phyloP scores from a whole-genome alignment of 2,888 invertebrate species.

The Frankliniella fusca region DNA sequence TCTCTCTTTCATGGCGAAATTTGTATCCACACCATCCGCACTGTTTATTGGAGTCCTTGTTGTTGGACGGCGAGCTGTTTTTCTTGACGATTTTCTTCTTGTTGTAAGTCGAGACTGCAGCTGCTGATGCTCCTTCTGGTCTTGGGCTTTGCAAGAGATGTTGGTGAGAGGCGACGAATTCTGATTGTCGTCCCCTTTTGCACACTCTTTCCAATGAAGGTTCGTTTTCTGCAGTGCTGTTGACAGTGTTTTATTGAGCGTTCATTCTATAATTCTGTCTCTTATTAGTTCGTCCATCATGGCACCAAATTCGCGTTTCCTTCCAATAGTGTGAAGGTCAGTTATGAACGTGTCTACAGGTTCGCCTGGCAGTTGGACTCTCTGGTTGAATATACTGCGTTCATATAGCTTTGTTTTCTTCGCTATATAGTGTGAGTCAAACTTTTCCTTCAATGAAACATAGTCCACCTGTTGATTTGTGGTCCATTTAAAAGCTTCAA shows the following conservation, averaged over 20 bases:
- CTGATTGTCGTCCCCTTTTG: not conserved
- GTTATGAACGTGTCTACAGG: not conserved
- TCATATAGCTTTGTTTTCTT: slow-evolving; percentile 26
- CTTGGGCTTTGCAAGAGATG: not conserved
- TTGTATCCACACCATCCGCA: not conserved
- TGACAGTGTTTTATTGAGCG: not conserved
- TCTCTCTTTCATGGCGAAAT: not conserved
- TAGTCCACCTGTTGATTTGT: not conserved
- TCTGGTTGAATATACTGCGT: not conserved
- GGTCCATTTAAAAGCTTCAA: slow-evolving; percentile 23
- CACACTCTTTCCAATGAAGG: not conserved
- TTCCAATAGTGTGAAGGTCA: not conserved
- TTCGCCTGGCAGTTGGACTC: not conserved
- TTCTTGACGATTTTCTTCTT: not conserved
- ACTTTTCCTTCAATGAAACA: slow-evolving; percentile 29
- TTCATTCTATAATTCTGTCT: slow-evolving; percentile 22
- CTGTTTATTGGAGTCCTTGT: not conserved
- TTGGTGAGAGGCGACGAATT: not conserved
- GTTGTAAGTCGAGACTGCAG: not conserved
- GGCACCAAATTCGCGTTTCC: slow-evolving; percentile 9
- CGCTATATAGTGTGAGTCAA: slow-evolving; percentile 36
- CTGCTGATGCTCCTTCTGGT: not conserved
- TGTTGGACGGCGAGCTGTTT: not conserved
- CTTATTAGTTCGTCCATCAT: slow-evolving; percentile 23
- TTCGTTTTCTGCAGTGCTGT: not conserved